These are phyloP conservation scores for Epiperipatus broadwayi DNA, from an alignment of 2,888 invertebrate species.

Conservation along the genomic window DNA sequence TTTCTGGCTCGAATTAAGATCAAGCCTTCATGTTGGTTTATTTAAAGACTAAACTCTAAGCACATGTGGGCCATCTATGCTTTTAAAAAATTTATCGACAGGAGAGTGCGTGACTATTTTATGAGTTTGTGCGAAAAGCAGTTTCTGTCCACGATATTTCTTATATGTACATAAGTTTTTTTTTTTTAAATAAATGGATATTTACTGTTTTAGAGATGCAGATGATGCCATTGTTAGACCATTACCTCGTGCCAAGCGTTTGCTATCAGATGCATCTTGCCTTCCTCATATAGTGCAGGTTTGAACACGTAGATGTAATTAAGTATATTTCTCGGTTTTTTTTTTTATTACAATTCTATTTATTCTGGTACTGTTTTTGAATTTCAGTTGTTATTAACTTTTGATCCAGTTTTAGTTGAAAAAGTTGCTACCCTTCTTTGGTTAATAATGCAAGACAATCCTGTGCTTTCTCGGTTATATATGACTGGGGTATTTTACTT, in stretches of 20 bases:
- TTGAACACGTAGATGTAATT: too few relatives aligned
- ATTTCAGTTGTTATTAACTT: slow-evolving; percentile 59
- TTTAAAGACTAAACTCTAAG: too few relatives aligned
- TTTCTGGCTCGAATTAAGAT: too few relatives aligned
- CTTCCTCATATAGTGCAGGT: slow-evolving; percentile 72
- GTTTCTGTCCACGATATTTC: slow-evolving; percentile 9
- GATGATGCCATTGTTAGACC: slow-evolving; percentile 91
- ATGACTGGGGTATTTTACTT: slow-evolving; percentile 92
- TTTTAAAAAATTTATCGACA: too few relatives aligned
- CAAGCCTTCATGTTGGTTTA: too few relatives aligned
- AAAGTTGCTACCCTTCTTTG: slow-evolving; percentile 74
- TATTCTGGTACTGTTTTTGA: slow-evolving; percentile 30
- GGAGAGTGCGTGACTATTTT: slow-evolving; percentile 1
- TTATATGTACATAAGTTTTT: slow-evolving; percentile 7
- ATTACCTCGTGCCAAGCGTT: slow-evolving; percentile 68
- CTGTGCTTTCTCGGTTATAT: slow-evolving; percentile 78
- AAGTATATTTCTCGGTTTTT: too few relatives aligned
- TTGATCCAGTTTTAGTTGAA: slow-evolving; percentile 89
- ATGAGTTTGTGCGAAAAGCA: slow-evolving; percentile 5
- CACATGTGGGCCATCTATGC: too few relatives aligned
- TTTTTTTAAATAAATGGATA: slow-evolving; percentile 9
- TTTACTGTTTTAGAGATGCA: slow-evolving; percentile 42
- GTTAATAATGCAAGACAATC: slow-evolving; percentile 86
- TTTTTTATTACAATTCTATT: too few relatives aligned
- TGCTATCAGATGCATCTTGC: slow-evolving; percentile 66